These are phyloP conservation scores for Microcebus lehilahytsara DNA, from an alignment of 2,113 vertebrate genomes.

Conservation along the genomic window DNA sequence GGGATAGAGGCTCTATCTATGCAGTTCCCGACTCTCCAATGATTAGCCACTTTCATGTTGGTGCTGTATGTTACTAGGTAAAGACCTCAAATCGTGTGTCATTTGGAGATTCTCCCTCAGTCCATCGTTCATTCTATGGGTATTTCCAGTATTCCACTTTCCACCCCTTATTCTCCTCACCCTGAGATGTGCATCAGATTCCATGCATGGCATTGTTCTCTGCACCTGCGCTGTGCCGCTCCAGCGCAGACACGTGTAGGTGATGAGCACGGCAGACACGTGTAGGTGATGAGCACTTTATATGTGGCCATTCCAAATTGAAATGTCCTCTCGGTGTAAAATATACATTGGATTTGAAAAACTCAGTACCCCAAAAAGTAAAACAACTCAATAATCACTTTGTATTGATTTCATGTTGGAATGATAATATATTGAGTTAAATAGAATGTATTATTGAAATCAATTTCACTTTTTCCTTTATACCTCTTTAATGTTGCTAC, in stretches of 20 bases:
- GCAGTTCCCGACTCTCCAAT: neutral
- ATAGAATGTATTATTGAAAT: constrained; percentile 24
- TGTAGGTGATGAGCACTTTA: neutral
- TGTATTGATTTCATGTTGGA: neutral
- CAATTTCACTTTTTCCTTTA: constrained; percentile 39
- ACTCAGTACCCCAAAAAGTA: neutral
- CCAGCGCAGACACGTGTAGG: accelerated
- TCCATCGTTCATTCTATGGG: neutral
- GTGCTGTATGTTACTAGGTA: neutral
- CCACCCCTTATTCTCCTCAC: neutral
- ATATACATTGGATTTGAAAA: neutral
- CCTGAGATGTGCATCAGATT: neutral
- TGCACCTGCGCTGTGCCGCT: neutral
- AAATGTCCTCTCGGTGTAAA: neutral
- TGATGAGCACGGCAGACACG: accelerated
- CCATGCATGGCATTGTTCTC: neutral
- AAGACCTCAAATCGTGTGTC: neutral
- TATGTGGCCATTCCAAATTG: neutral
- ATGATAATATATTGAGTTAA: neutral
- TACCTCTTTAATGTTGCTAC: neutral
- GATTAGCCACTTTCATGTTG: neutral
- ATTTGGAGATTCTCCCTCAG: neutral
- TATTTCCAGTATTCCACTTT: neutral
- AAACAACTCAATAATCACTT: neutral
- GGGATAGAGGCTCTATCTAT: neutral